Evolutionary conservation across 2,113 vertebrate species (phyloP).

Genomic region (Neomonachus schauinslandi): DNA sequence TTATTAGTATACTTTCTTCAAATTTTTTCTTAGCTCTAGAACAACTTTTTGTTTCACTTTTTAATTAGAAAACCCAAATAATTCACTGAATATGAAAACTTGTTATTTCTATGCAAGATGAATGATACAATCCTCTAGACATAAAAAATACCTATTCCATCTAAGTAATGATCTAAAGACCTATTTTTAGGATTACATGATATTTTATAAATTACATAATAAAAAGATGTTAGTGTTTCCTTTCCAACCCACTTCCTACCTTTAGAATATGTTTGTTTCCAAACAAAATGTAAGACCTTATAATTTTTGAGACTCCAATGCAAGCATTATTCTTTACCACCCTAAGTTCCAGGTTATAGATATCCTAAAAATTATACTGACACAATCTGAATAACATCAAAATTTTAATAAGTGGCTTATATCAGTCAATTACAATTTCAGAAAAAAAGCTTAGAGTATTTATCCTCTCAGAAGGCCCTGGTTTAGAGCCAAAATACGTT

Average conservation of each 20-base stretch:
- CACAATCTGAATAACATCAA: neutral
- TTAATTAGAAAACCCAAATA: conserved; percentile 45
- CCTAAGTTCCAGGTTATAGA: neutral
- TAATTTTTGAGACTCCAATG: neutral
- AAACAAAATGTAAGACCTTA: conserved; percentile 5
- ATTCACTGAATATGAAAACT: neutral
- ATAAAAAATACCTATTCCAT: neutral
- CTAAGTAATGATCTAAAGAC: neutral
- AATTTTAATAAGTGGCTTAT: neutral
- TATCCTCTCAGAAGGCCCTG: neutral
- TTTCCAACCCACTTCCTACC: neutral
- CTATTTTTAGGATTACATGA: neutral
- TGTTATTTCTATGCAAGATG: neutral
- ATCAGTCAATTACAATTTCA: conserved; percentile 20
- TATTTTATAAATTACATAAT: neutral
- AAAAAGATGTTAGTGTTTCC: neutral
- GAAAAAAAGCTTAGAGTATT: neutral
- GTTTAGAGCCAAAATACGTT: neutral
- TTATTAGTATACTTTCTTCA: neutral
- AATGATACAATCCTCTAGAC: neutral
- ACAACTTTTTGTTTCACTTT: neutral
- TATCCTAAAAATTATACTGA: neutral
- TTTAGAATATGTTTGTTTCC: neutral
- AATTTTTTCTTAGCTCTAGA: conserved; percentile 33
- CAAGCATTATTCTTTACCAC: conserved; percentile 13